Evolutionary conservation across 1,140 invertebrate genomes (phyloP).

Genomic region (Heterodera carotae): DNA sequence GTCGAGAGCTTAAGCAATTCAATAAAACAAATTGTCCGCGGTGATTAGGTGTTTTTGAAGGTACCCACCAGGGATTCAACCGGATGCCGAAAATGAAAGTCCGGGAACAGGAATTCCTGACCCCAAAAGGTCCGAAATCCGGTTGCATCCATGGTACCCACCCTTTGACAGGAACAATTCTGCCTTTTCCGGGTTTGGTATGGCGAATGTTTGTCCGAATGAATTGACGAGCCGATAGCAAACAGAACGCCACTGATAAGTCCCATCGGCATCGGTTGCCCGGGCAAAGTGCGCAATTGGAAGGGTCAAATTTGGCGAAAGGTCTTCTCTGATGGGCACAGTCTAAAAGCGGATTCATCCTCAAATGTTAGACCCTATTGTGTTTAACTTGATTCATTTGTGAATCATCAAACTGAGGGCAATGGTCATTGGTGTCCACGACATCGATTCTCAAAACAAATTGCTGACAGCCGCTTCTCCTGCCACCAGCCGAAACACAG

Average conservation of each 20-base stretch:
- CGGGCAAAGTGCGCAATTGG: conserved; percentile 8
- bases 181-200: conserved; percentile 13
- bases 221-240: conserved; percentile 19
- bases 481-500: not conserved
- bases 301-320: not conserved
- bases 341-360: not conserved
- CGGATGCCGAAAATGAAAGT: too few relatives aligned
- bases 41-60: too few relatives aligned
- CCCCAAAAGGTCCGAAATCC: too few relatives aligned
- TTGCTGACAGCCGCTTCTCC: conserved; percentile 4
- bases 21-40: not conserved
- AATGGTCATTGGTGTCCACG: conserved; percentile 22
- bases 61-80: too few relatives aligned
- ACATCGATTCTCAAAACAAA: conserved; percentile 14
- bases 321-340: conserved; percentile 8
- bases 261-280: conserved; percentile 21
- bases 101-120: too few relatives aligned
- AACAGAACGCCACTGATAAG: conserved; percentile 6
- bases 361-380: too few relatives aligned
- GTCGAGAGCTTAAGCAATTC: conserved; percentile 11
- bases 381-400: not conserved
- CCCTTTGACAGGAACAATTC: conserved; percentile 24
- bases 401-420: conserved; percentile 12
- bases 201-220: conserved; percentile 9
- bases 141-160: too few relatives aligned